Conservation (phyloP, 2,113 vertebrate genomes). For the Chitala chitala region DNA sequence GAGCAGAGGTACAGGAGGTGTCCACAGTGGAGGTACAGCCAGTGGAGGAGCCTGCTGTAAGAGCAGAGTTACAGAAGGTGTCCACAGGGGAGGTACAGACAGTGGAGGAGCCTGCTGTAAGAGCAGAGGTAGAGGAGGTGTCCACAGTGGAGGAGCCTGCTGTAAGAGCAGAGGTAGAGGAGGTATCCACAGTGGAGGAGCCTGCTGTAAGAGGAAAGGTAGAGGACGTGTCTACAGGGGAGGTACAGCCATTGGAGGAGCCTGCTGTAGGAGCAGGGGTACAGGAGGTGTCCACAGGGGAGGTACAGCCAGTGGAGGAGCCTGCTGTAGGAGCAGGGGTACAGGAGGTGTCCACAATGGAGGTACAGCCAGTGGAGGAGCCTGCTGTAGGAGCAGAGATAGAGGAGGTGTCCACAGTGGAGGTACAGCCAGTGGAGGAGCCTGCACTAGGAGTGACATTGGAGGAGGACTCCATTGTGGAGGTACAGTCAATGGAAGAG, state of each 20-base stretch:
- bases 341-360: neutral
- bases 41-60: neutral
- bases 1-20: too few species aligned
- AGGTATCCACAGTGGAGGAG: neutral
- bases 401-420: neutral
- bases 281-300: neutral
- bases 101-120: too few species aligned
- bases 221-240: neutral
- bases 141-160: too few species aligned
- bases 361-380: neutral
- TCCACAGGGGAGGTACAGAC: neutral
- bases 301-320: neutral
- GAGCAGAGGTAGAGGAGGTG: neutral
- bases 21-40: too few species aligned
- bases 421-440: neutral
- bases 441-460: neutral
- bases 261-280: too few species aligned
- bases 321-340: neutral
- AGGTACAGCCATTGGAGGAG: too few species aligned
- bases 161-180: too few species aligned
- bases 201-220: neutral
- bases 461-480: neutral
- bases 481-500: too few species aligned
- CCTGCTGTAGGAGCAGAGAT: slow-evolving; percentile 4
- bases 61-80: neutral